Percentiles rank a stretch among this genome's conserved stretches.
phyloP scores from a whole-genome alignment of 2,888 invertebrate genomes.

The Chalcis sispes region DNA sequence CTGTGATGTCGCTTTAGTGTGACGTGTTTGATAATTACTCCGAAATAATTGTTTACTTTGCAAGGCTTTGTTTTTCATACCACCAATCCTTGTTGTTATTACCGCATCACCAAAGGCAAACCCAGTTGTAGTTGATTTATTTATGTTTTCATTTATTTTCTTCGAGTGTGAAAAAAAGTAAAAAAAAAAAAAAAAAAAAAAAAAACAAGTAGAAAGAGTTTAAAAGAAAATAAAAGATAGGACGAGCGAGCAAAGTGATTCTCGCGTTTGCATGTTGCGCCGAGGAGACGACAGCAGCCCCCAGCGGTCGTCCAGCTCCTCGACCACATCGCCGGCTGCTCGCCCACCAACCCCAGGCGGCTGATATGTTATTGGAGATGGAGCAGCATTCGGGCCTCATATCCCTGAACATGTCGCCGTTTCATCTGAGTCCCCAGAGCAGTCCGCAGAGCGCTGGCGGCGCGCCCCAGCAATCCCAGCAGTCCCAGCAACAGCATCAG shows the following conservation, averaged over 20 bases:
- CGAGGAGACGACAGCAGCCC: slow-evolving; percentile 4
- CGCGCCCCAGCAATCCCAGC: slow-evolving; percentile 69
- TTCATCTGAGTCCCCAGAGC: slow-evolving; percentile 86
- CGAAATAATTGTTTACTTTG: too few species aligned
- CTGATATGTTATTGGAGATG: slow-evolving; percentile 89
- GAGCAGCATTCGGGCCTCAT: slow-evolving; percentile 90
- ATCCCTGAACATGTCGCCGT: slow-evolving; percentile 93
- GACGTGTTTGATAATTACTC: too few species aligned
- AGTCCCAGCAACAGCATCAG: slow-evolving; percentile 67
- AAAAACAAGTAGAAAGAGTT: not conserved
- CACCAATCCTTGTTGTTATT: not conserved
- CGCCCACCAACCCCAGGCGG: slow-evolving; percentile 30
- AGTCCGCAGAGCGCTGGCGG: slow-evolving; percentile 79
- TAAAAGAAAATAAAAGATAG: not conserved
- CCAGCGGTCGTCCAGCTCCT: slow-evolving; percentile 3
- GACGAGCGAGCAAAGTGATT: not conserved
- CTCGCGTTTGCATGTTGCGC: slow-evolving; percentile 41
- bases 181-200: too few species aligned
- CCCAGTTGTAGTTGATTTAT: not conserved
- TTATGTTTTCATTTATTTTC: not conserved
- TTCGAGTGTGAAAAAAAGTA: not conserved
- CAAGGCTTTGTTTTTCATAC: not conserved
- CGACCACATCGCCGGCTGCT: not conserved
- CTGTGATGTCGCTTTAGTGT: slow-evolving; percentile 23
- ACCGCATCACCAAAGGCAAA: too few species aligned